Evolutionary conservation across 2,888 invertebrate genomes (phyloP), one percentile per base, ranked within the genome.

Genomic region (Luperina testacea): DNA sequence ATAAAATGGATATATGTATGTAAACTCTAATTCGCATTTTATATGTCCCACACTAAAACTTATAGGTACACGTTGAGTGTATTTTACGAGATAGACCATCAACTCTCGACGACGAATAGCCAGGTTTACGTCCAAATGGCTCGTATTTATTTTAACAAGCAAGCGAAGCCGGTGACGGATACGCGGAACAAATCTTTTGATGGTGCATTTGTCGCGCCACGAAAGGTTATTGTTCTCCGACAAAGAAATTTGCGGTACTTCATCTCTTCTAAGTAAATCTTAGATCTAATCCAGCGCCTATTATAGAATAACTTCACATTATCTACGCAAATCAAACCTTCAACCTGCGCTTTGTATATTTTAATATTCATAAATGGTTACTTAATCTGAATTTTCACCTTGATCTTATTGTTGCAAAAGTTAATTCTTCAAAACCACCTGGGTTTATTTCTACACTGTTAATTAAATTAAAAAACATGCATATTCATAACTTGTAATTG

Each of bases 181-280:
- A 89, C 87, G 90, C 91, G 90, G 89, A 92, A 89, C 91, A 91
- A 93, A 94, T 93, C 90, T 91, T 91, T 92, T 91, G 91, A 93
- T 91, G 90, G 90, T 86, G 87, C 90, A 92, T 93, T 93, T 91
- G 91, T 93, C 88, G 88, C 89, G 87, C 87, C 80, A 77, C 82
- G 85, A 88, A 88, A 88, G 89, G 87, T 89, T 89, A 89, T 90
- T 91, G 88, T 90, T 84, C 90, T 88, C 81, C 80, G 80, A 82
- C 87, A 75, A 85, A 83, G 84, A 75, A 77, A 81, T 87, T 82
- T 84, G 72, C 75, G 80, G 61, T 81, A 82, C 81, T 87, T 82
- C 81, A 73, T 85, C 83, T 81, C 80, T 86, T 81, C 64, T 73
- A 74, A 86, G 67, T 69, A 77, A 83, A 76, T 88, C 70, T 72